These are phyloP conservation scores for Thyatira batis DNA, from an alignment of 2,888 invertebrate species.

Conservation along the genomic window DNA sequence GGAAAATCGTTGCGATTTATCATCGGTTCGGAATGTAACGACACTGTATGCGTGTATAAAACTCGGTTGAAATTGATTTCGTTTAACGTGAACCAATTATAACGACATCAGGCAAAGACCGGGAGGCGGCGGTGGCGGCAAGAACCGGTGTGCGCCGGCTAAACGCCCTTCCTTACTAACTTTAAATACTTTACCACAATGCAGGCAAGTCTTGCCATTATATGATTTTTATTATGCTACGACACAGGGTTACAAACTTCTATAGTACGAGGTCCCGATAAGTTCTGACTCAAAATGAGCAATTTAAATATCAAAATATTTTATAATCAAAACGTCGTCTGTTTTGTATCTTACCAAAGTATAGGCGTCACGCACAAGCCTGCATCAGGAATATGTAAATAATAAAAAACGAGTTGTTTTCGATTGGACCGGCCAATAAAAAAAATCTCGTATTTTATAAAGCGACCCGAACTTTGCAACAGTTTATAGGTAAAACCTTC, in stretches of 20 bases:
- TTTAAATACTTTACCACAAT: slow-evolving; percentile 9
- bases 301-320: neutral
- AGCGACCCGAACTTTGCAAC: neutral
- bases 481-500: neutral
- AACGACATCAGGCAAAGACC: slow-evolving; percentile 6
- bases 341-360: neutral
- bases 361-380: neutral
- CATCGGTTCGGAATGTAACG: slow-evolving; percentile 22
- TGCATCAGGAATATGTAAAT: neutral
- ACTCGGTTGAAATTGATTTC: slow-evolving; percentile 30
- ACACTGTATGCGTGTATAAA: slow-evolving; percentile 20
- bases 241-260: slow-evolving; percentile 26
- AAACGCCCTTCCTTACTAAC: slow-evolving; percentile 24
- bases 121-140: slow-evolving; percentile 12
- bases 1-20: slow-evolving; percentile 23
- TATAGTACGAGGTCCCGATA: neutral
- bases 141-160: slow-evolving; percentile 26
- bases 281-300: neutral
- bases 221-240: slow-evolving; percentile 31
- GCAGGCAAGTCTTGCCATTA: slow-evolving; percentile 18
- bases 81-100: slow-evolving; percentile 21
- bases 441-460: neutral
- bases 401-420: neutral
- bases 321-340: neutral
- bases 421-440: neutral